Evolutionary conservation across 2,797 vertebrate genomes (phyloP), one percentile per base, ranked within the genome.

Genomic region (Coccyzus lansbergi): DNA sequence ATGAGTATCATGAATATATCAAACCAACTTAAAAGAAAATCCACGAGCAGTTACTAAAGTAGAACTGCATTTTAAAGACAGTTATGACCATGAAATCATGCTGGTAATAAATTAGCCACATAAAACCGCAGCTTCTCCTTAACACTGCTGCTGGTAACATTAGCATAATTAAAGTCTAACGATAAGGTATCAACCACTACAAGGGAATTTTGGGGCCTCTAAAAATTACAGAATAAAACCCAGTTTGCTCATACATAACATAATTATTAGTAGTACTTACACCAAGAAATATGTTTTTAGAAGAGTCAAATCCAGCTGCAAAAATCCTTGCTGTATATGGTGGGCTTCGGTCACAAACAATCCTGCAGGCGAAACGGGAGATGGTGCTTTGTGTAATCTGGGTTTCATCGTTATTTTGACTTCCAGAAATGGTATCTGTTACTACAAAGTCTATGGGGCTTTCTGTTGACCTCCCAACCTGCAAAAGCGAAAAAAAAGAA

Each of bases 261-360:
- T 29, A 64, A 36, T 40, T 22, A 79, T 28, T 38, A 48, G 51
- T 2, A 90, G 83, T 84, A 98, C 98, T 98, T 98, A 99, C 99
- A 97, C 99, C 99, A n/a, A 99, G 99, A 96, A 99, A 99, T 97
- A 99, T 99, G 97, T 99, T 99, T 98, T 99, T 99, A 80, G 99
- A 99, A 0, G 99, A 99, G 97, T 99, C 99, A n/a, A 99, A 99
- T 48, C 99, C 99, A 9, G 99, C 99, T 59, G 99, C 99, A 12
- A 98, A 99, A 97, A 99, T 99, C 86, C 99, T 98, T 31, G 99
- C 99, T 0, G 98, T 99, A 95, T 98, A 99, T 0, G 99, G 99
- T 1, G 98, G 98, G 53, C 88, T 98, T 19, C 99, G 98, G 95
- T 99, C 99, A 28, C 99, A 99, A 92, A 99, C 99, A 19, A 99